Conservation (phyloP, 2,113 vertebrate species). For the Actenoides hombroni region DNA sequence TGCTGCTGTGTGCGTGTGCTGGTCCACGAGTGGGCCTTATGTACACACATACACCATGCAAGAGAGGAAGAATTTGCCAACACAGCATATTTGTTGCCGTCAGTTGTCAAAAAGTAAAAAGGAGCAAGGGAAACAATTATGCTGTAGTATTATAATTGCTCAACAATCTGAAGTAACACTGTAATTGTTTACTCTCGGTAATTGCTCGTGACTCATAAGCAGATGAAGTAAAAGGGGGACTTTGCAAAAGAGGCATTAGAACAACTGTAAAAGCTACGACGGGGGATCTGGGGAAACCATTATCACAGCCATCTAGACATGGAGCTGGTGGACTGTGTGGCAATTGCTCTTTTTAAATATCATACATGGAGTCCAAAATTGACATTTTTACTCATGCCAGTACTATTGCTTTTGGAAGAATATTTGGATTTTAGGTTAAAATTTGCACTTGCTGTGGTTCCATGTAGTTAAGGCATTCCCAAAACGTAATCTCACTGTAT, state of each 20-base stretch:
- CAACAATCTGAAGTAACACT: neutral
- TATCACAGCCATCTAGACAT: neutral
- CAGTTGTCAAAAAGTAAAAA: neutral
- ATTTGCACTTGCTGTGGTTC: neutral
- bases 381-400: neutral
- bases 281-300: neutral
- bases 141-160: neutral
- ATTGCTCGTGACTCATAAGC: neutral
- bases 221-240: neutral
- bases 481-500: neutral
- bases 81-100: neutral
- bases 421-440: too few relatives aligned
- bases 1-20: neutral
- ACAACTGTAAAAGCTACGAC: too few relatives aligned
- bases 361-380: neutral
- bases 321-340: neutral
- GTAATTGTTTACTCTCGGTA: neutral
- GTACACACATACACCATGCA: fast-evolving
- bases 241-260: neutral
- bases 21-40: fast-evolving
- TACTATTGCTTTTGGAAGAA: neutral
- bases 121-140: neutral
- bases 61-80: neutral
- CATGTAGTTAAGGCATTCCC: neutral
- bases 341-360: neutral